A percentile compares a stretch with the other conserved stretches of the same genome.
phyloP scores from a whole-genome alignment of 2,797 vertebrate genomes.

The Sus cebifrons region DNA sequence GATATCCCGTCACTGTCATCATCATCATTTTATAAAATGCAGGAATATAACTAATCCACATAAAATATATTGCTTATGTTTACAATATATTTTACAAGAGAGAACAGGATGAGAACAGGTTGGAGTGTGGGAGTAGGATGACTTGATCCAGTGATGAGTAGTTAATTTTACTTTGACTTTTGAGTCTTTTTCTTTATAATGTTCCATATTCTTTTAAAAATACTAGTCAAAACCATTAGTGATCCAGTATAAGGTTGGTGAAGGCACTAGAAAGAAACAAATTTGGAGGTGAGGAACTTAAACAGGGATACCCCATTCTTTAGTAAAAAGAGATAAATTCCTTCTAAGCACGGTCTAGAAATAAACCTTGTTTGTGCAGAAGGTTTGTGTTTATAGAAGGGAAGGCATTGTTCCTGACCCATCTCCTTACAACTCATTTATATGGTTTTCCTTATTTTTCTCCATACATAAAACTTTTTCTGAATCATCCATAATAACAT shows the following conservation, averaged over 20 bases:
- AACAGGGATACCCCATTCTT: not conserved
- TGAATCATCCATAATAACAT: constrained; percentile 86
- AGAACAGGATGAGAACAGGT: not conserved
- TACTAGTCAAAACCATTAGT: not conserved
- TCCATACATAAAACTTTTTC: constrained; percentile 69
- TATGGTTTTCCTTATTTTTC: constrained; percentile 6
- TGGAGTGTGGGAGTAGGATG: not conserved
- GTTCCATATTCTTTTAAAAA: not conserved
- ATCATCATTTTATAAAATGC: not conserved
- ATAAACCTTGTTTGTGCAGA: not conserved
- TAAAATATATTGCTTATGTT: not conserved
- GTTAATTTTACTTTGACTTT: constrained; percentile 25
- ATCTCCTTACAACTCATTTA: not conserved
- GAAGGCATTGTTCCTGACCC: not conserved
- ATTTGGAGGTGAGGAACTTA: not conserved
- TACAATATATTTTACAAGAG: not conserved
- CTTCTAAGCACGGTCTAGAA: not conserved
- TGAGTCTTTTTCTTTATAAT: not conserved
- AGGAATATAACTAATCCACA: not conserved
- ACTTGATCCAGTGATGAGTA: not conserved
- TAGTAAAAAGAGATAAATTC: not conserved
- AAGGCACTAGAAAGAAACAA: not conserved
- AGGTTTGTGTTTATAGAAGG: not conserved
- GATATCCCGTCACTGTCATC: not conserved
- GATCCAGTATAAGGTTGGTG: not conserved